These are phyloP conservation scores for Anarhynchus alexandrinus DNA, from an alignment of 2,113 vertebrate species.

Conservation along the genomic window DNA sequence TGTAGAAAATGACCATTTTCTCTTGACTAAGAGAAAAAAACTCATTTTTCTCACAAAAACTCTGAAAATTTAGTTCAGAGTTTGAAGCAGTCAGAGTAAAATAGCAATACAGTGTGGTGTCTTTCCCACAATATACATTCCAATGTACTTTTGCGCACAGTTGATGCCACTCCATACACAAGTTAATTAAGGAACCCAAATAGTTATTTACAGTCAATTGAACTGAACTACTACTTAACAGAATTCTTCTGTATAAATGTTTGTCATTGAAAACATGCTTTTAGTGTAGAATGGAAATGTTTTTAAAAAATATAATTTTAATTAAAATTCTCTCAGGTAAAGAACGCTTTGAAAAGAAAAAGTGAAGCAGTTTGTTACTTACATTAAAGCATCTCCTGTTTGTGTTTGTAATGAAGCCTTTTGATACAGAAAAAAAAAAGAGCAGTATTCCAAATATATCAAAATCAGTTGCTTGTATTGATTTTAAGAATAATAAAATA, in stretches of 20 bases:
- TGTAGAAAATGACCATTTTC: not conserved
- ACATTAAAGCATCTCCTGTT: not conserved
- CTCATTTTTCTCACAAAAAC: not conserved
- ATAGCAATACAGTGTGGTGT: not conserved
- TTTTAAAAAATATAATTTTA: not conserved
- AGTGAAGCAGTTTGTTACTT: not conserved
- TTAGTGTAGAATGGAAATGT: not conserved
- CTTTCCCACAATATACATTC: not conserved
- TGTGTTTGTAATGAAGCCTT: not conserved
- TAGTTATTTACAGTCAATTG: not conserved
- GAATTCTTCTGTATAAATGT: not conserved
- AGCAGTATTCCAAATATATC: not conserved
- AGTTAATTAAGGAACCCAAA: not conserved
- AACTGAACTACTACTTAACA: not conserved
- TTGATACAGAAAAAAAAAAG: not conserved
- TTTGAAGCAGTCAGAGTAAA: not conserved
- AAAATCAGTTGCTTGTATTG: not conserved
- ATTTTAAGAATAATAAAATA: not conserved
- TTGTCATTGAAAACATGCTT: not conserved
- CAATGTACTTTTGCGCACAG: not conserved
- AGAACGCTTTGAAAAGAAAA: not conserved
- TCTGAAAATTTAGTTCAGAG: not conserved
- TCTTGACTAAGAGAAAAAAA: not conserved
- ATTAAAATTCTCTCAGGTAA: not conserved
- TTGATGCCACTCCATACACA: not conserved